phyloP scores from a whole-genome alignment of 2,113 vertebrate species.

The Coptodon rendalli region DNA sequence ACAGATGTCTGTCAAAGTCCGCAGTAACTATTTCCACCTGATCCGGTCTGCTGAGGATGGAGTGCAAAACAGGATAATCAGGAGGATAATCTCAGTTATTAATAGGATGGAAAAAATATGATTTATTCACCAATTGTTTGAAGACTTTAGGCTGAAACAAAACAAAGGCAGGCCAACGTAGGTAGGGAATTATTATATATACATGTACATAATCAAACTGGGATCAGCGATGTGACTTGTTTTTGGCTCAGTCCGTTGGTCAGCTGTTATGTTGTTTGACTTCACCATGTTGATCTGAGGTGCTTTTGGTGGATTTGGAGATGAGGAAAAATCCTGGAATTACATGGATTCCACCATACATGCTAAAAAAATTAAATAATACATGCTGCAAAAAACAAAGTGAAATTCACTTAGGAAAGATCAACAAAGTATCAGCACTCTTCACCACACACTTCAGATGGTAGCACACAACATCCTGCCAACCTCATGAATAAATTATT shows the following conservation, averaged over 20 bases:
- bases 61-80: constrained; percentile 26
- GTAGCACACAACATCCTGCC: not conserved
- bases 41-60: not conserved
- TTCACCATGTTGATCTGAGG: not conserved
- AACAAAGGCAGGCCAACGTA: not conserved
- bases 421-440: not conserved
- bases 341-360: not conserved
- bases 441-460: constrained; percentile 34
- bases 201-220: not conserved
- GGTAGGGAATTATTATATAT: not conserved
- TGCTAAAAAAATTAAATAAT: not conserved
- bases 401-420: not conserved
- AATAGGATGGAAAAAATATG: not conserved
- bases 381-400: not conserved
- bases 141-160: not conserved
- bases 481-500: constrained; percentile 41
- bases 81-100: constrained; percentile 20
- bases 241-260: not conserved
- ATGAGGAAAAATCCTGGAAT: not conserved
- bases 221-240: not conserved
- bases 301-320: not conserved
- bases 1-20: not conserved
- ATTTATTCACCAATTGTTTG: not conserved
- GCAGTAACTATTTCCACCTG: not conserved
- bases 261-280: not conserved